These are phyloP conservation scores for Nasonia giraulti DNA, from an alignment of 1,140 invertebrate genomes.

Conservation along the genomic window DNA sequence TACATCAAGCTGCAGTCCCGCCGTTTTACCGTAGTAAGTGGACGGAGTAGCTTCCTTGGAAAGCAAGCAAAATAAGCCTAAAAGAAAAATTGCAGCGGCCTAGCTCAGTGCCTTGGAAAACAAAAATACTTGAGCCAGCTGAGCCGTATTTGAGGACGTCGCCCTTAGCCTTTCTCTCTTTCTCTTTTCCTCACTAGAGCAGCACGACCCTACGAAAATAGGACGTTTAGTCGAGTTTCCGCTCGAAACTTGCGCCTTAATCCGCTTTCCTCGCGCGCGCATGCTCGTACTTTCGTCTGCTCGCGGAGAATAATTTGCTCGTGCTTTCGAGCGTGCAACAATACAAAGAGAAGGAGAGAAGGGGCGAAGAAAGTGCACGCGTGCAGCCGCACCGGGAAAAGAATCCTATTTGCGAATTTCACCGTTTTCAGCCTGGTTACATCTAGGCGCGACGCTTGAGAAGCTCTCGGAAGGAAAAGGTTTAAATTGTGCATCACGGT, in stretches of 20 bases:
- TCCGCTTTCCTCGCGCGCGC: background rate
- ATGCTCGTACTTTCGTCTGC: background rate
- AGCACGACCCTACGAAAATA: background rate
- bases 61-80: too few species aligned
- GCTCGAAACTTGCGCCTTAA: background rate
- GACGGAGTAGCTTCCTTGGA: background rate
- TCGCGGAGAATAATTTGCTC: conserved; percentile 1
- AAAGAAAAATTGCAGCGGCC: too few species aligned
- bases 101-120: background rate
- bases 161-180: background rate
- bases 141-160: background rate
- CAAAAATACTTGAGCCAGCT: background rate
- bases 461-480: too few species aligned
- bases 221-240: background rate
- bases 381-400: background rate
- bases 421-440: background rate
- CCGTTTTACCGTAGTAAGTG: too few species aligned
- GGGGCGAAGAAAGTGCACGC: too few species aligned
- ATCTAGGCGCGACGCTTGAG: too few species aligned
- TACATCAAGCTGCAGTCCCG: too few species aligned
- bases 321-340: background rate
- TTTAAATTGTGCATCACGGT: too few species aligned
- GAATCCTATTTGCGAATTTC: background rate
- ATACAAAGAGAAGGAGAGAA: background rate
- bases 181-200: background rate